Conservation (phyloP, 2,113 vertebrate species). For the Ascaphus truei region DNA sequence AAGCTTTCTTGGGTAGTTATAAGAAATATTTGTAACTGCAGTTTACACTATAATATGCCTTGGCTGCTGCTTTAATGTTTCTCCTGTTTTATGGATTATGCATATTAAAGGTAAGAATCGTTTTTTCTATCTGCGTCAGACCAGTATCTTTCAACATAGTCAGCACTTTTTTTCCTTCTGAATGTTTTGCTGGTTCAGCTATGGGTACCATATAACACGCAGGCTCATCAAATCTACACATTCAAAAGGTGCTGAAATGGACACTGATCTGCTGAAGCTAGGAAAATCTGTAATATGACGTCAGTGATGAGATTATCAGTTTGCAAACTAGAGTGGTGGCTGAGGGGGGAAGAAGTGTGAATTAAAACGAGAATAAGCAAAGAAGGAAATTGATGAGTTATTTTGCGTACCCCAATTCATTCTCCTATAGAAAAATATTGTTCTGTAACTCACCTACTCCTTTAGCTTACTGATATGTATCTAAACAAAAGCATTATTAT, state of each 20-base stretch:
- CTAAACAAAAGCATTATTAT: no score
- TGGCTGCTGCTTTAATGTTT: neutral
- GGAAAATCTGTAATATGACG: neutral
- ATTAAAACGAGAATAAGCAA: neutral
- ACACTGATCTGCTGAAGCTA: neutral
- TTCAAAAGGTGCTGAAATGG: neutral
- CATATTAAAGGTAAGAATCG: neutral
- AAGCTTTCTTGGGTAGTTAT: no score
- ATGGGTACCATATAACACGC: conserved; percentile 1
- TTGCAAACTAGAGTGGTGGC: neutral
- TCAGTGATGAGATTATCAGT: neutral
- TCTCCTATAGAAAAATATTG: no score
- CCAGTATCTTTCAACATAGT: neutral
- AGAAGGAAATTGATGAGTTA: no score
- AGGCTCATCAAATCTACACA: neutral
- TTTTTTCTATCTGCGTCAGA: conserved; percentile 1
- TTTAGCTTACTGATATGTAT: no score
- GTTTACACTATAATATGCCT: neutral
- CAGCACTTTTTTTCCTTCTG: neutral
- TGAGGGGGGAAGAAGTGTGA: neutral
- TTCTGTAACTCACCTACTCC: no score
- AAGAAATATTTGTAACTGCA: neutral
- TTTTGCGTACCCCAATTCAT: no score
- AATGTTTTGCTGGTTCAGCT: conserved; percentile 27
- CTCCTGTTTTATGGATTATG: neutral